Evolutionary conservation across 2,113 vertebrate genomes (phyloP), one percentile per base, ranked within the genome.

Genomic region (Microcebus murinus): DNA sequence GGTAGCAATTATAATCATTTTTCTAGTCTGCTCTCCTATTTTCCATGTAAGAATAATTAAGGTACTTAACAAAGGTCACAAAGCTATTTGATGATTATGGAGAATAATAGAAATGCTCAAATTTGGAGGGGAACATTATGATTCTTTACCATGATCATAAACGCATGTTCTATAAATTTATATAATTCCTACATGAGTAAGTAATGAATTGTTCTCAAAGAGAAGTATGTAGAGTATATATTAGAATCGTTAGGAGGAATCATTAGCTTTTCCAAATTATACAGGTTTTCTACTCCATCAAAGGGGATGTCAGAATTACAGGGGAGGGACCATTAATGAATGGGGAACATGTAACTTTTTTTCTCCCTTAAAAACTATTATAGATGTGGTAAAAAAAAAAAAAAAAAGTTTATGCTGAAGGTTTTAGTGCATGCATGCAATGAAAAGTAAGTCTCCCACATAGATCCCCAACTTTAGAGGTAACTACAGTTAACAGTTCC

Each of bases 91-190:
- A 87, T 76, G 79, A 68, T 5, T n/a, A 3, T 95, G 63, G 42
- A 89, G 70, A 95, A 95, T 91, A 79, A 57, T 17, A 87, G 90
- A 95, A 87, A 80, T 92, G 15, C 39, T 84, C 48, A 52, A 55
- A 52, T 36, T 68, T 77, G 63, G 27, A 34, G 48, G 14, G 5
- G 5, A 83, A 76, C 84, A 34, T 57, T 95, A 42, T 50, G 34
- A 68, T 92, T 86, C 52, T 93, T 94, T 73, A 91, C 14, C 31
- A 91, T 20, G 84, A 14, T 83, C 93, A n/a, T 90, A 29, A 96
- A 80, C 85, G 13, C 42, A 73, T 92, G 15, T 59, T 90, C 42
- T 83, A 8, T 59, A 45, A 45, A 67, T 68, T n/a, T 71, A 27
- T 67, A 13, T 92, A 55, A 36, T 74, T 59, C 20, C 13, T 81